Base-by-base conservation (phyloP, 2,888 invertebrate genomes). In the Chrysolina americana region DNA sequence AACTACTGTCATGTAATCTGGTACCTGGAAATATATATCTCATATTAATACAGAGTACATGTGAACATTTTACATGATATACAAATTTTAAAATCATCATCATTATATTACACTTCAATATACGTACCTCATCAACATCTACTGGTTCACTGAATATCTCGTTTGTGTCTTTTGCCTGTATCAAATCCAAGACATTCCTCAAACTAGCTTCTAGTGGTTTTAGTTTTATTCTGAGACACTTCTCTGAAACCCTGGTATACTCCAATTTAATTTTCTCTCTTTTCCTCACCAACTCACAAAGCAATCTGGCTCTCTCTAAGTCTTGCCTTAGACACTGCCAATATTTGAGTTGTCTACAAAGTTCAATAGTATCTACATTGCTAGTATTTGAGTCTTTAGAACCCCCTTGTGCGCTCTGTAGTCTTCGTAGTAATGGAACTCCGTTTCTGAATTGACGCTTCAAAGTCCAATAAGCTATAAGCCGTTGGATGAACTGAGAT, bases 401-500 rank as follows among this genome's bases (percentile, higher is more conserved):
- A 47, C 84, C 83, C 53, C 87, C 87, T 80, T 88, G 87, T 11
- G 87, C 85, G 78, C 92, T 93, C 84, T 97, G 97, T 41, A 97
- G 89, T 8, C 98, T 89, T 59, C 98, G 89, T 74, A 99, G 88
- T 74, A 99, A 89, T 0, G 99, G 99, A 10, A 98, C 98, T 0
- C 99, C 99, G 85, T 98, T 98, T 66, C 99, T 89, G 77, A 95
- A 95, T 85, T 98, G 97, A 1, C 99, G 89, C 87, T 99, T 99
- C 59, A 99, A 89, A 4, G 97, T 98, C 99, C 99, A 99, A 86
- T 98, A 99, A 0, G 97, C 96, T 71, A 98, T 93, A 15, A 99
- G 89, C 3, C 97, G 91, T 85, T 95, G 95, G 83, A 98, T 93
- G 82, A 99, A 94, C 81, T 95, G 94, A 28, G 95, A 94, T 77